Base-by-base conservation (phyloP, 2,113 vertebrate genomes). In the Rhinogobius similis region DNA sequence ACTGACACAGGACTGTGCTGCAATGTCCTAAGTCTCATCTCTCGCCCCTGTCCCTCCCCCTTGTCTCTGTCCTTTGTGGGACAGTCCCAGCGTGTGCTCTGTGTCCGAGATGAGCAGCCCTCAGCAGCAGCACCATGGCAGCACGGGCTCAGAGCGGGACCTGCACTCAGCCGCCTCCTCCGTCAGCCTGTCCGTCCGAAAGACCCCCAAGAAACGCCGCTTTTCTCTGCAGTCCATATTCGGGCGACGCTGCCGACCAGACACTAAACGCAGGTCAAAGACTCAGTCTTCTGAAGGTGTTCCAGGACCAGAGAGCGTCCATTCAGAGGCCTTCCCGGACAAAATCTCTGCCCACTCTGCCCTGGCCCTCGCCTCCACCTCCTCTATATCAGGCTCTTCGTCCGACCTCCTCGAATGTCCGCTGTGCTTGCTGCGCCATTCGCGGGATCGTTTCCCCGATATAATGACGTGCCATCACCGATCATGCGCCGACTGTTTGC, bases 401-500 rank as follows among this genome's bases (percentile, higher is more conserved):
- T 82, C 94, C 46, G 97, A 99, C 82, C 93, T 93, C 78, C 93
- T 99, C 89, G 97, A 99, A 81, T 99, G 98, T 75, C 98, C 98
- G 20, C 90, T 99, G 90, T 99, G 98, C 89, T 94, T 99, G 74
- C 81, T 98, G 83, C 94, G 95, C 79, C 95, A 96, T 72, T 81
- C 94, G 39, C 95, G 95, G 50, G 98, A 98, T 64, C 93, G 93
- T 77, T 99, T 99, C 92, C 98, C 97, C 0, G 97, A 98, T 87
- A 98, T 99, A 90, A 98, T 98, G 96, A 99, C 98, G 75, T 99
- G 98, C 78, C 96, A 94, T 87, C 98, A 99, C 71, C 95, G 98
- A 73, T 99, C 98, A 2, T 99, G 98, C 52, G 95, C 95, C 69
- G 98, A 99, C 93, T 99, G 98, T 90, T 92, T 99, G 86, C 94